Evolutionary conservation across 2,888 invertebrate genomes (phyloP), one percentile per base, ranked within the genome.

Genomic region (Eumerus sabulonum): DNA sequence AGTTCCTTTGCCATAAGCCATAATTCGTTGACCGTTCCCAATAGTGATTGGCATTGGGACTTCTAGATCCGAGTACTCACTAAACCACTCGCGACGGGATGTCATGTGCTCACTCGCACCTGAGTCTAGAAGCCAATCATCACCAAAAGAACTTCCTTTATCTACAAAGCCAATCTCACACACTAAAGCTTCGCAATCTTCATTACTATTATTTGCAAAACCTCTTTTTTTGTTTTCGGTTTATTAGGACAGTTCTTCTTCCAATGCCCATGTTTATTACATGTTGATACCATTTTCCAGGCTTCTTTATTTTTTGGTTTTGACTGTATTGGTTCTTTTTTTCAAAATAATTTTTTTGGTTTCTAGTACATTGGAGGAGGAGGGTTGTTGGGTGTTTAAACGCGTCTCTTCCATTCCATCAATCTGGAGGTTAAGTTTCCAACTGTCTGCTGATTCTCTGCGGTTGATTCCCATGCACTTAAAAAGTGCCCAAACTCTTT

Each of bases 321-420:
- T 27, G 27, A 56, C 38, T 56, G 18, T 68, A 19, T 17, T 64
- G 35, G 16, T 27, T 45, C n/a, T 35, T 59, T 7, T 60, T 57
- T 17, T 17, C 17, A 18, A 14, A 9, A 13, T 35, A 19, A 12
- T 17, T 35, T 18, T 9, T 12, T 14, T 17, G 12, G 16, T 45
- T 13, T 17, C 17, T 45, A 11, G 11, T 45, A 14, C 18, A 18
- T 11, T 17, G 11, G 14, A 19, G 12, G 54, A 9, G 19, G 54
- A 14, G 18, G 62, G 35, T 35, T 51, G 14, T 36, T 53, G 44
- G 18, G 40, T 40, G 9, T 18, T 57, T 2, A 81, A 40, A 12
- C 72, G 35, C 35, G 62, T 57, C 59, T 74, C 73, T 54, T 74
- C 74, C 56, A 74, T 67, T 3, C n/a, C n/a, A 74, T 67, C 1